Evolutionary conservation across 1,140 invertebrate species (phyloP).

Genomic region (Frieseomelitta varia): DNA sequence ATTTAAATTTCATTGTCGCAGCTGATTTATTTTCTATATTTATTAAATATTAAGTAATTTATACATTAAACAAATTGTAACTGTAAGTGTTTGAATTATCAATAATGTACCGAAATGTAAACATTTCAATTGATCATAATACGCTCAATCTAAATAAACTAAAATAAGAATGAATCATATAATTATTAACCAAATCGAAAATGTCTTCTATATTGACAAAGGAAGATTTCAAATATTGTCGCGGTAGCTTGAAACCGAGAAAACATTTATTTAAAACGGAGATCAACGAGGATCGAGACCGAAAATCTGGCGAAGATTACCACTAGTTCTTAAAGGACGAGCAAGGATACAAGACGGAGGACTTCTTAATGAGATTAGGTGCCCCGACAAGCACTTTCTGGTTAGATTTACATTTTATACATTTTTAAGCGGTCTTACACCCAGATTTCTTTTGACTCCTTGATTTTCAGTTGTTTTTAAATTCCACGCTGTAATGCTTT

Average conservation of each 20-base stretch:
- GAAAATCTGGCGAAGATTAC: constrained; percentile 78
- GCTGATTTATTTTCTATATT: no score
- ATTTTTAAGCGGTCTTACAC: constrained; percentile 79
- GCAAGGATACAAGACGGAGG: constrained; percentile 73
- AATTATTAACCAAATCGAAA: not conserved
- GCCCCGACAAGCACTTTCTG: constrained; percentile 77
- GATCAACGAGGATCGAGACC: constrained; percentile 75
- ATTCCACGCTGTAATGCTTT: constrained; percentile 1
- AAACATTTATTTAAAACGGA: constrained; percentile 79
- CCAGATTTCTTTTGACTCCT: constrained; percentile 24
- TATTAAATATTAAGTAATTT: no score
- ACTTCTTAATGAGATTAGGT: constrained; percentile 83
- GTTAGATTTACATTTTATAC: constrained; percentile 81
- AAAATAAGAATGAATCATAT: not conserved
- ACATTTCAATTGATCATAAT: no score
- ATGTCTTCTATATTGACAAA: not conserved
- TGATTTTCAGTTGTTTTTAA: constrained; percentile 46
- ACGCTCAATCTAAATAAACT: not conserved
- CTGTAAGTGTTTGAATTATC: not conserved
- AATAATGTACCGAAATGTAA: not conserved
- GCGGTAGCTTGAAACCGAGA: constrained; percentile 71
- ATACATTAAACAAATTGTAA: no score
- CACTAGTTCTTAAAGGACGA: constrained; percentile 65
- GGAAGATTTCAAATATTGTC: constrained; percentile 60
- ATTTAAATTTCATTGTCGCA: no score